These are phyloP conservation scores for Drosophila seguyi DNA, from an alignment of 1,140 invertebrate species.

Conservation along the genomic window DNA sequence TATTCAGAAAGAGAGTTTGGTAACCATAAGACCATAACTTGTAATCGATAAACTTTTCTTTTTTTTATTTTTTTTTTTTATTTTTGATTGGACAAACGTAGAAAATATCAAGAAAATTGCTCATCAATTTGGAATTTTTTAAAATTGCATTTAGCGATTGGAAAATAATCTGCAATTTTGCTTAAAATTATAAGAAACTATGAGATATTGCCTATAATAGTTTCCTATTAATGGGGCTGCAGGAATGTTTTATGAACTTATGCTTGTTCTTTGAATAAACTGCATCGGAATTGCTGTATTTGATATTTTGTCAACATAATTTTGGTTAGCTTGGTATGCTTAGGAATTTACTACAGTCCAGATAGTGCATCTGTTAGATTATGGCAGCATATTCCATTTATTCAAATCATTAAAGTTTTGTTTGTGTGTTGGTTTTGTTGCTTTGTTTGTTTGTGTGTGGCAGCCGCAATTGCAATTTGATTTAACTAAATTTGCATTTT, in stretches of 20 bases:
- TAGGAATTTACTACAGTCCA: not conserved
- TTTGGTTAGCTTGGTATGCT: not conserved
- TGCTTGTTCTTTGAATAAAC: not conserved
- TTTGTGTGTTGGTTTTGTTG: conserved; percentile 1
- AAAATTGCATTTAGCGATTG: not conserved
- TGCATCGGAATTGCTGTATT: not conserved
- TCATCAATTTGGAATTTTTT: conserved; percentile 17
- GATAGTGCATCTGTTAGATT: conserved; percentile 10
- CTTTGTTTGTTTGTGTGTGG: conserved; percentile 13
- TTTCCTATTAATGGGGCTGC: not conserved
- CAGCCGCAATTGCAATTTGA: conserved; percentile 56
- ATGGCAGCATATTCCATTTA: conserved; percentile 15
- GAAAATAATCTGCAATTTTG: not conserved
- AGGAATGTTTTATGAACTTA: too few relatives aligned
- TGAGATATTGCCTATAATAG: too few relatives aligned
- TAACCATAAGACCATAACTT: conserved; percentile 49
- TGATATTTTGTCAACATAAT: conserved; percentile 18
- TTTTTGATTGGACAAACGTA: not conserved
- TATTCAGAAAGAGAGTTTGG: conserved; percentile 9
- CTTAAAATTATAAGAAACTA: not conserved
- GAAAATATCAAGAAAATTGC: conserved; percentile 9
- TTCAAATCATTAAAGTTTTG: conserved; percentile 52
- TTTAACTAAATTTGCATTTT: conserved; percentile 61
- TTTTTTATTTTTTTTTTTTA: not conserved
- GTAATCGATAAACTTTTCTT: conserved; percentile 24